Evolutionary conservation across 2,888 invertebrate species (phyloP), one percentile per base, ranked within the genome.

Genomic region (Neelides folsomi): DNA sequence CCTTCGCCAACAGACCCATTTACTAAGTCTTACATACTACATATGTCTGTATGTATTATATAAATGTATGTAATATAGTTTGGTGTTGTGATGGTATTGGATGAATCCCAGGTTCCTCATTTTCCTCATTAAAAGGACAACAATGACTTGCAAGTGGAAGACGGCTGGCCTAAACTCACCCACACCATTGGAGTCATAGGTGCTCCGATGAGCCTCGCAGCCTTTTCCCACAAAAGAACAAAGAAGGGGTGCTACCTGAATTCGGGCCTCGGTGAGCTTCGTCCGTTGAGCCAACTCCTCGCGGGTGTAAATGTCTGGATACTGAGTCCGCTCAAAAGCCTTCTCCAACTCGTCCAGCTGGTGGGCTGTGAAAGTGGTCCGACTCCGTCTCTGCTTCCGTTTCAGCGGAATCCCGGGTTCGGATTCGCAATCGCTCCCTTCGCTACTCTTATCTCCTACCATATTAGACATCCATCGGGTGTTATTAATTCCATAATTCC

Each of bases 321-420:
- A 94, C 68, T 93, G 93, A 0, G 93, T 93, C 46, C 89, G 76
- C 65, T 86, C 86, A 71, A 94, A 94, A 0, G 92, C 89, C 57
- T 85, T 77, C 70, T 94, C 94, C 56, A 94, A 71, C 54, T 89
- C 89, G 66, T 92, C 90, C 61, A 93, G 70, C 68, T 94, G 93
- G 66, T 90, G 86, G 0, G 89, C 89, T 0, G 89, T 87, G 72
- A 95, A 95, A 2, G 93, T 93, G 18, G 94, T 95, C 18, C 95
- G 77, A 49, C 89, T 89, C 8, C 95, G 76, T 1, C 94, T 77
- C 68, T 92, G 90, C 67, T 93, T 93, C 34, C 92, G 76, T 70
- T 90, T 92, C 65, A 93, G 69, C 0, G 86, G 84, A 55, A 92
- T 80, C 0, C 92, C 90, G 0, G 92, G 90, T 67, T 92, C 92